Evolutionary conservation across 2,797 vertebrate species (phyloP), one percentile per base, ranked within the genome.

Genomic region (Neomorphus geoffroyi): DNA sequence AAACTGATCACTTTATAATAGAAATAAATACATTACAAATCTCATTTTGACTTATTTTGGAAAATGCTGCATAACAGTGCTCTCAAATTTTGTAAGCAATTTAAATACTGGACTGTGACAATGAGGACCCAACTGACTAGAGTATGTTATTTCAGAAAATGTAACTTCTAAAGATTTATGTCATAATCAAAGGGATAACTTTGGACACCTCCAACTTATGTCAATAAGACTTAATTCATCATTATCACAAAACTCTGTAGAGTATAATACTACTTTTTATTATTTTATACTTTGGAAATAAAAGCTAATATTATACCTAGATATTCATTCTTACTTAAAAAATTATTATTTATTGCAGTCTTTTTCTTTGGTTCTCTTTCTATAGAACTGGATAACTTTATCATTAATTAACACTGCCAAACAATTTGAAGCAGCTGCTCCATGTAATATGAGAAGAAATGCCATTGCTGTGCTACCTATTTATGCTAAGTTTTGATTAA

Each of bases 91-190:
- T 6, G 2, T 11, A 7, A 73, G 6, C 1, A 3, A 61, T 11
- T 46, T 54, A 64, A 65, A n/a, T 62, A 18, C 4, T 86, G 26
- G 8, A 79, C n/a, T 80, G n/a, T 22, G 18, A 54, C 16, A 84
- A 37, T 0, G 35, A n/a, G 4, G 5, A 70, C 16, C 3, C 18
- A 81, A 27, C 5, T 9, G 48, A 58, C 5, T 35, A 56, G 8
- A 35, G 24, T n/a, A n/a, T 28, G 7, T 5, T 18, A 73, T 60
- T 83, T 43, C 18, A 57, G 26, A 79, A 84, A 79, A 57, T 24
- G 4, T 23, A 62, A 32, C 10, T 89, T 64, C 14, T 53, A 58
- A 60, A 74, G 18, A 48, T 28, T 70, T 18, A 18, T 56, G 30
- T 19, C 2, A 62, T 39, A 72, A 46, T 26, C 24, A 84, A 43